Percentiles rank a stretch among this genome's conserved stretches.
Conservation (phyloP, 2,888 invertebrate genomes). For the Morpho achilles region DNA sequence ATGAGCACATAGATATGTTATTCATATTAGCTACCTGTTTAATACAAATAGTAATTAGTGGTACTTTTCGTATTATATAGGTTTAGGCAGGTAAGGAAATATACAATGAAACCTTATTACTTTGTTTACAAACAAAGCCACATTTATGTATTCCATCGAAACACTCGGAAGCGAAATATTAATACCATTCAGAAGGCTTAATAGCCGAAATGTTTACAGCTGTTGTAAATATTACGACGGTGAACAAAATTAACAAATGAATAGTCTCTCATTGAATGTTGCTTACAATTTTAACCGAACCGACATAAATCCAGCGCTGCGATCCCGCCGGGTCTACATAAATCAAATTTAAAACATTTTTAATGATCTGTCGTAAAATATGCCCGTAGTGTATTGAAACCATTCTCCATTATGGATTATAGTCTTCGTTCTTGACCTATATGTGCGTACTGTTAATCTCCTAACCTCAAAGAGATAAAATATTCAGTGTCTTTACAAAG, state of each 20-base stretch:
- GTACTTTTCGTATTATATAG: too few species aligned
- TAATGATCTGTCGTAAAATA: slow-evolving; percentile 64
- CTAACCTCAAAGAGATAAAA: slow-evolving; percentile 12
- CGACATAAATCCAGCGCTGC: slow-evolving; percentile 44
- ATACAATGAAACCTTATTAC: too few species aligned
- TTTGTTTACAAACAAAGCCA: not conserved
- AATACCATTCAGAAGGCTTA: slow-evolving; percentile 52
- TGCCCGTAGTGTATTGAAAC: slow-evolving; percentile 44
- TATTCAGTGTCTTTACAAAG: not conserved
- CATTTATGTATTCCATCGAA: slow-evolving; percentile 6
- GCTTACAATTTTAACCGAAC: slow-evolving; percentile 54
- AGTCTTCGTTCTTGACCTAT: slow-evolving; percentile 33
- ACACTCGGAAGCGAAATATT: slow-evolving; percentile 39
- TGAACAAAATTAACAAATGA: slow-evolving; percentile 72
- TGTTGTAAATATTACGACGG: slow-evolving; percentile 59
- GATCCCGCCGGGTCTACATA: slow-evolving; percentile 55
- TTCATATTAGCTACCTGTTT: too few species aligned
- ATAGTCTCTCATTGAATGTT: slow-evolving; percentile 61
- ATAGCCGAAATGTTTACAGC: slow-evolving; percentile 60
- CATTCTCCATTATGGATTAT: slow-evolving; percentile 34
- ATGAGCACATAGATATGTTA: too few species aligned
- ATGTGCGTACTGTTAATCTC: slow-evolving; percentile 14
- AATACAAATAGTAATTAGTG: too few species aligned
- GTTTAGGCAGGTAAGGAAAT: too few species aligned
- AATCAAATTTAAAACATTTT: slow-evolving; percentile 72